Evolutionary conservation across 2,797 vertebrate species (phyloP).

Genomic region (Mus spretus): DNA sequence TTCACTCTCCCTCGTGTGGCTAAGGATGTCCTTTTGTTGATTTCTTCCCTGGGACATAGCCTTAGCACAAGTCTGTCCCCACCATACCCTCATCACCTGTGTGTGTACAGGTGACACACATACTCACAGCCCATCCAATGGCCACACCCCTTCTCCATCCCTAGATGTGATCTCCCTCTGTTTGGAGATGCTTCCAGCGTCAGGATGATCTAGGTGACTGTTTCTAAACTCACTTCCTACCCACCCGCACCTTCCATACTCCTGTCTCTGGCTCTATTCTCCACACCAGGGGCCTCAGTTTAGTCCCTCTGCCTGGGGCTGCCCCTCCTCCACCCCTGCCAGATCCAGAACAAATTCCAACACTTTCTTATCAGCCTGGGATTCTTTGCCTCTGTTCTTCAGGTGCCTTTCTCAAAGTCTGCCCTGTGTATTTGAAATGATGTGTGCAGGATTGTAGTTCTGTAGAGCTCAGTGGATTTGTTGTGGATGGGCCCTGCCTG

Average conservation of each 20-base stretch:
- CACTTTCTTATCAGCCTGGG: background rate
- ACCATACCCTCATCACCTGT: background rate
- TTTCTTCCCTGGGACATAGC: background rate
- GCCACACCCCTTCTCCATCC: no score
- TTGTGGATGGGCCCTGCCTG: background rate
- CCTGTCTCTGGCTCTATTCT: background rate
- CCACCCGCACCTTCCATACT: fast-evolving
- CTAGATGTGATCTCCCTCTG: background rate
- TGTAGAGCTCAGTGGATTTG: background rate
- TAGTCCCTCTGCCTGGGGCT: background rate
- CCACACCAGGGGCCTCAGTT: background rate
- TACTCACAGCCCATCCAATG: background rate
- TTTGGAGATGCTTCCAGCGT: background rate
- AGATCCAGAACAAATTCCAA: background rate
- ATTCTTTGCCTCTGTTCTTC: slow-evolving; percentile 34
- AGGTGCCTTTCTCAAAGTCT: background rate
- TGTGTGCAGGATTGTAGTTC: background rate
- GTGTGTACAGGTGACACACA: background rate
- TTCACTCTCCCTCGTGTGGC: background rate
- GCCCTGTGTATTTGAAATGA: background rate
- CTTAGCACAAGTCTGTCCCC: background rate
- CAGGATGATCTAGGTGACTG: fast-evolving
- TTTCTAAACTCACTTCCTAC: background rate
- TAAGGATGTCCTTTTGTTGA: background rate
- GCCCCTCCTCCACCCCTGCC: background rate